Evolutionary conservation across 1,140 invertebrate genomes (phyloP), one percentile per base, ranked within the genome.

Genomic region (Hyphantria cunea): DNA sequence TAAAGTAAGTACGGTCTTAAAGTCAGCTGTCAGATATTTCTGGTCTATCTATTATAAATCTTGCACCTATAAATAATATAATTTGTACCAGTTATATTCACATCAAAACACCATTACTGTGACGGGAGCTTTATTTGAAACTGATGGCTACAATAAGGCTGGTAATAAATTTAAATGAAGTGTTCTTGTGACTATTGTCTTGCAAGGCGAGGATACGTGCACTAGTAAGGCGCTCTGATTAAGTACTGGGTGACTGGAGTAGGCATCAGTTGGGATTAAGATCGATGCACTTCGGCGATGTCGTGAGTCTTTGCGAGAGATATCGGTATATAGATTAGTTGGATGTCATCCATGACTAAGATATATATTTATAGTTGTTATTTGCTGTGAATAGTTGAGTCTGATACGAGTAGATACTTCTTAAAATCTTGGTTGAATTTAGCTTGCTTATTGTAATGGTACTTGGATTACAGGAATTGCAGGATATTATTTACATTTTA

Each of bases 241-340:
- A 60, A 60, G 56, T 50, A 60, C 56, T 60, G 56, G 56, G 56
- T 47, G 56, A 39, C 37, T 58, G 48, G 48, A 32, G 48, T 50
- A 50, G 41, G 50, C 48, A 60, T 60, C 17, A 33, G 37, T 33
- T 33, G 7, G 48, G 15, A 42, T 41, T 33, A 60, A 58, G 52
- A 44, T n/a, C 12, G 25, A 32, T 42, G 37, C 56, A 50, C 45
- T 37, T 15, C 31, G 34, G 17, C 50, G 25, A 11, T 49, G 37
- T 59, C 56, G 48, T 59, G 56, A 47, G 33, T 13, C 47, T 45
- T 15, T 44, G n/a, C 31, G 33, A 50, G 47, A 33, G 17, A 59
- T 49, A 50, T 50, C 34, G 9, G 39, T 32, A 59, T 34, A 50
- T 37, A 37, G 11, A 25, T 25, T 37, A 37, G n/a, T 11, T 10